Conservation (phyloP, 2,888 invertebrate species). For the Euzophera pinguis region DNA sequence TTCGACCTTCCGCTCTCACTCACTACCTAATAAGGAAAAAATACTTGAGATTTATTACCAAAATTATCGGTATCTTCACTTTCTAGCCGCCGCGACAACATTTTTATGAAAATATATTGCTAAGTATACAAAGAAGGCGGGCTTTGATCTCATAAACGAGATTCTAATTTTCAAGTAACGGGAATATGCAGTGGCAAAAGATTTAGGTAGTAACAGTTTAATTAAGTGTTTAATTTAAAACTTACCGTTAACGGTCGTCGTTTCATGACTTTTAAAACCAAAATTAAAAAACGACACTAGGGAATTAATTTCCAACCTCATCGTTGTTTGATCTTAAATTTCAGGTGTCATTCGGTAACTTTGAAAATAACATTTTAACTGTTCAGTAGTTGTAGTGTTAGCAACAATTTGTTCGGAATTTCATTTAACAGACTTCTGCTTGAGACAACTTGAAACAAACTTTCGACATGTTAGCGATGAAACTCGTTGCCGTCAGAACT, state of each 20-base stretch:
- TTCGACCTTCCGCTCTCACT: constrained; percentile 32
- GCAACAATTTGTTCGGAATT: constrained; percentile 31
- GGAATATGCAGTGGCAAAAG: constrained; percentile 38
- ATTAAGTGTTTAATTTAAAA: constrained; percentile 47
- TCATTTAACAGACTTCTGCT: constrained; percentile 37
- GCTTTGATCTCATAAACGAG: constrained; percentile 27
- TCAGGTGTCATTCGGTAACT: not conserved
- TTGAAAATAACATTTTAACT: not conserved
- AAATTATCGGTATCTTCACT: constrained; percentile 42
- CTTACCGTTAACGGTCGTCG: constrained; percentile 32
- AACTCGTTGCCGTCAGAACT: constrained; percentile 46
- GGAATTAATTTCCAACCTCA: not conserved
- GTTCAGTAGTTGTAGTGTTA: constrained; percentile 15
- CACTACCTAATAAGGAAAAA: constrained; percentile 49
- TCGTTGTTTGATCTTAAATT: not conserved
- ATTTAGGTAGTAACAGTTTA: constrained; percentile 38
- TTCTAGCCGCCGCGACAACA: constrained; percentile 27
- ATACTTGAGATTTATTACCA: constrained; percentile 43
- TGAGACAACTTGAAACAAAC: constrained; percentile 35
- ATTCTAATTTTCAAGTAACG: constrained; percentile 34
- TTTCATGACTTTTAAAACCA: constrained; percentile 25
- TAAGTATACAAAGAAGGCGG: constrained; percentile 25
- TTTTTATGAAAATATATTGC: constrained; percentile 22
- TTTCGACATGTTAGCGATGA: constrained; percentile 39
- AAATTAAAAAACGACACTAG: not conserved